These are phyloP conservation scores for Ypsolopha scabrella DNA, from an alignment of 2,888 invertebrate species.

Conservation along the genomic window DNA sequence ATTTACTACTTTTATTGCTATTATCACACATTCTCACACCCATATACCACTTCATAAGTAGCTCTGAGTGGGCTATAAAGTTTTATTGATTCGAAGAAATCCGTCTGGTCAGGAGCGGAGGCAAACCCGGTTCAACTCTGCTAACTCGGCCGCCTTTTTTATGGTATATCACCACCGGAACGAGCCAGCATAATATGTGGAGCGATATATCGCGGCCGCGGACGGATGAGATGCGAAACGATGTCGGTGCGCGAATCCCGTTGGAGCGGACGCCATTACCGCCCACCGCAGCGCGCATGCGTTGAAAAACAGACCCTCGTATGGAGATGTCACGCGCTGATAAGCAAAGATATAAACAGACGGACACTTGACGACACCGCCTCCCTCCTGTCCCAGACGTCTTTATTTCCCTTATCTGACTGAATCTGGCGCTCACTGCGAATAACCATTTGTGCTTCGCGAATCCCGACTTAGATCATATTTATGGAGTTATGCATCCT, in stretches of 20 bases:
- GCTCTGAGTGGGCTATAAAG: constrained; percentile 2
- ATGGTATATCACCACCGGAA: constrained; percentile 49
- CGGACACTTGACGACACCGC: constrained; percentile 49
- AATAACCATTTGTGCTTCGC: constrained; percentile 50
- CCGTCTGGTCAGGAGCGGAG: neutral
- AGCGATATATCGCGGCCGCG: constrained; percentile 63
- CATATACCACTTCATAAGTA: neutral
- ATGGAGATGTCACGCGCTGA: constrained; percentile 57
- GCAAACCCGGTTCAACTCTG: neutral
- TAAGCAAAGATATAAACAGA: constrained; percentile 31
- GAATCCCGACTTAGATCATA: constrained; percentile 36
- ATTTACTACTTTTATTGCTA: neutral
- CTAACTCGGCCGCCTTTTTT: constrained; percentile 19
- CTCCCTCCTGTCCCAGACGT: constrained; percentile 30
- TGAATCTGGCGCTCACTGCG: constrained; percentile 40
- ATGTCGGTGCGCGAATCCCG: constrained; percentile 62
- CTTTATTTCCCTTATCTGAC: constrained; percentile 29
- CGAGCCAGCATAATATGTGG: constrained; percentile 56
- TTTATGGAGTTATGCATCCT: constrained; percentile 27
- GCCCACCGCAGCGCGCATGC: constrained; percentile 59
- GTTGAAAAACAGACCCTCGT: constrained; percentile 55
- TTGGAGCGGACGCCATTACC: constrained; percentile 63
- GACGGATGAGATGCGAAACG: constrained; percentile 64
- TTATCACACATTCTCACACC: neutral
- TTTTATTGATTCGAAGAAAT: constrained; percentile 2